Evolutionary conservation across 2,888 invertebrate species (phyloP).

Genomic region (Diarsia brunnea): DNA sequence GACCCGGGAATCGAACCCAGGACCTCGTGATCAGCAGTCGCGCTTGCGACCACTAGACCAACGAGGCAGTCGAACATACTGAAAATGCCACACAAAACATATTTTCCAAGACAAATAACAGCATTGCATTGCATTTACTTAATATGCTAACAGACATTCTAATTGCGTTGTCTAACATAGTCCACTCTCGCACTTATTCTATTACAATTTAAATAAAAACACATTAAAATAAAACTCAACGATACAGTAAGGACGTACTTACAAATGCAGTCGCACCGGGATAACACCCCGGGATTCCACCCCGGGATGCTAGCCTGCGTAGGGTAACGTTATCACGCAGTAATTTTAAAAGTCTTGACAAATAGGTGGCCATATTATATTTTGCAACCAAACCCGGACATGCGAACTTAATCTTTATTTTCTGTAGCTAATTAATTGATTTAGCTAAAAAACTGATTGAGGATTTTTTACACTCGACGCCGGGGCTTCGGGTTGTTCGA

Average conservation of each 20-base stretch:
- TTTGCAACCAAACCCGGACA: not conserved
- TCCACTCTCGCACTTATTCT: not conserved
- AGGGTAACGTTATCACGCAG: not conserved
- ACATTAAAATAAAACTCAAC: not conserved
- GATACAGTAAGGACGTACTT: constrained; percentile 1
- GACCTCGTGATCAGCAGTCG: too few species aligned
- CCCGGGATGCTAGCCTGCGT: not conserved
- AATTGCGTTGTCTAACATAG: not conserved
- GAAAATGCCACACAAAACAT: not conserved
- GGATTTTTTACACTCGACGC: too few species aligned
- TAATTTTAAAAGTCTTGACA: not conserved
- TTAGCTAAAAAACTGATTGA: too few species aligned
- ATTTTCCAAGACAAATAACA: not conserved
- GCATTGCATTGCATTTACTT: not conserved
- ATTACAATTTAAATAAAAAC: constrained; percentile 5
- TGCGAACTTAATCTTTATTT: not conserved
- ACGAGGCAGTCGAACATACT: too few species aligned
- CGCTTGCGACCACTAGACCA: too few species aligned
- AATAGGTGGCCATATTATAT: not conserved
- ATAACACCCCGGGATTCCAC: not conserved
- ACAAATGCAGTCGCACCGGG: not conserved
- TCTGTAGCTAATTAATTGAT: too few species aligned
- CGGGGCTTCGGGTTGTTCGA: too few species aligned
- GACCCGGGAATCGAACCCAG: too few species aligned
- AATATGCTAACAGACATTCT: not conserved